Percentiles rank a stretch among this genome's conserved stretches.
phyloP scores from a whole-genome alignment of 2,797 vertebrate genomes.

The Okamejei kenojei region DNA sequence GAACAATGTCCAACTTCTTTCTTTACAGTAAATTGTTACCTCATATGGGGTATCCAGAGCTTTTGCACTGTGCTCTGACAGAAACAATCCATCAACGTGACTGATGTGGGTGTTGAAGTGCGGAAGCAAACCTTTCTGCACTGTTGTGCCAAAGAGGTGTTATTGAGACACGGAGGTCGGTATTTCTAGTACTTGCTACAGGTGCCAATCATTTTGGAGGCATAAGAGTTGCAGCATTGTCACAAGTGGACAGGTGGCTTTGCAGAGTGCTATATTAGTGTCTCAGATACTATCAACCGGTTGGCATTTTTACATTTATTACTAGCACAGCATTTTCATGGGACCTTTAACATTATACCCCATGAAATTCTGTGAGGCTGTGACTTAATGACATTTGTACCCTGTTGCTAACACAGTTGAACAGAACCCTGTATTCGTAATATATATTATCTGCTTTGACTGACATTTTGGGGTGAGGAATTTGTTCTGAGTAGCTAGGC shows the following conservation, averaged over 20 bases:
- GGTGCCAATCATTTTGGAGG: slow-evolving; percentile 17
- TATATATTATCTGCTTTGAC: not conserved
- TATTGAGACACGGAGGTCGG: not conserved
- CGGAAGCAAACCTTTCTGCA: not conserved
- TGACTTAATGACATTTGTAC: not conserved
- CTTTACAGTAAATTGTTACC: slow-evolving; percentile 18
- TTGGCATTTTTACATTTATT: not conserved
- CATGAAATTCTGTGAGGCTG: not conserved
- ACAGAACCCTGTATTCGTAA: not conserved
- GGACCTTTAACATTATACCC: not conserved
- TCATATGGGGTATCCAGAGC: slow-evolving; percentile 6
- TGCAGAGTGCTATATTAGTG: not conserved
- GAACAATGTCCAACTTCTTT: not conserved
- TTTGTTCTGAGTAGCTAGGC: not conserved
- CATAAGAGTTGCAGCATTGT: not conserved
- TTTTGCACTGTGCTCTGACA: slow-evolving; percentile 28
- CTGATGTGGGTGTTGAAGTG: slow-evolving; percentile 33
- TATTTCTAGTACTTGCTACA: not conserved
- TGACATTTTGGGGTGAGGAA: not conserved
- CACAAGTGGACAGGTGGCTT: not conserved
- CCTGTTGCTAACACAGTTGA: not conserved
- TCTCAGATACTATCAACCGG: not conserved
- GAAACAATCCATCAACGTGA: slow-evolving; percentile 32
- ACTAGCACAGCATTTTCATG: not conserved
- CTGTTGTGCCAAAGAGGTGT: slow-evolving; percentile 13